Base-by-base conservation (phyloP, 2,797 vertebrate species). In the Lepidocolaptes lacrymiger region DNA sequence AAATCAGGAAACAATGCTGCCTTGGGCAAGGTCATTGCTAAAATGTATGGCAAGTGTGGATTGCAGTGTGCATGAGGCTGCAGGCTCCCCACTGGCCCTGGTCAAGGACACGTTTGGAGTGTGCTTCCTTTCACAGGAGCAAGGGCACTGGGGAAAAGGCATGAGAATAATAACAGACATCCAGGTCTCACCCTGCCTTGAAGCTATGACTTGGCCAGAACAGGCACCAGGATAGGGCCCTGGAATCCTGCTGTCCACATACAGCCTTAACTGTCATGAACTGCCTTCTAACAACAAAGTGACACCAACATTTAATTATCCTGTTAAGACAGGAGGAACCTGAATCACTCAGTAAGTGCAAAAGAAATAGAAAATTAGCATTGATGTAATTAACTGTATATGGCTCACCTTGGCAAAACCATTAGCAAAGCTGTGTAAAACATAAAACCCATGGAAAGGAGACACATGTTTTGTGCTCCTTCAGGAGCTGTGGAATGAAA, bases 401-500 rank as follows among this genome's bases (percentile, higher is more conserved):
- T 36, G 62, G 69, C 83, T 89, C 58, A 92, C 34, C 82, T 69
- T 39, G 46, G 64, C 34, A 74, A 94, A 92, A 78, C 27, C 77
- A 94, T 75, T 66, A 78, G 54, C 64, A 73, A 81, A 86, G 54
- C 46, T 58, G 58, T 54, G 75, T 62, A 74, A 91, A 75, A 59
- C 41, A 72, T 17, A 56, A 89, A 93, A 55, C 64, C 54, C 49
- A 16, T 9, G 78, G 72, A 89, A 89, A 79, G 46, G 51, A 92
- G 56, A 58, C 32, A 10, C 7, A 13, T 8, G n/a, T 58, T 83
- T 41, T 48, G 27, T 64, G 66, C 72, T 94, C 37, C 75, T 93
- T 58, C 68, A 37, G 43, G 68, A 91, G 77, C 81, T 64, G 56
- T 21, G 59, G 62, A 93, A 58, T 61, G 86, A 94, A 94, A 92